Evolutionary conservation across 2,888 invertebrate species (phyloP).

Genomic region (Eilema sororculum): DNA sequence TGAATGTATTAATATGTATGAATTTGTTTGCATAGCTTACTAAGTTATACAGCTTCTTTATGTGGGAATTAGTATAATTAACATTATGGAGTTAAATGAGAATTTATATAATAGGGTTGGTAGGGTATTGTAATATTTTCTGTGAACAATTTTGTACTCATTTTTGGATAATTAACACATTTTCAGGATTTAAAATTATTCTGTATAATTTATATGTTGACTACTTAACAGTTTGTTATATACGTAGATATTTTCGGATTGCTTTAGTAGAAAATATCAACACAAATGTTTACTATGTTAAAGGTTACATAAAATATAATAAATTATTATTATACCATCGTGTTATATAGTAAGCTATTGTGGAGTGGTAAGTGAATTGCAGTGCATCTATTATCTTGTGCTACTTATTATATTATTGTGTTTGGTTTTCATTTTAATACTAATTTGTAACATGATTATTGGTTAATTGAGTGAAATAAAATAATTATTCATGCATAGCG

Average conservation of each 20-base stretch:
- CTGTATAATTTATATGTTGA: no score
- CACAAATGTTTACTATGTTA: not conserved
- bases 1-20: slow-evolving; percentile 74
- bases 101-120: not conserved
- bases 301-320: no score
- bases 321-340: not conserved
- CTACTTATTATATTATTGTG: no score
- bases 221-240: no score
- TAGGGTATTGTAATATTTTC: not conserved
- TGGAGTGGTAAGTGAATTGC: no score
- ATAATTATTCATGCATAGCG: not conserved
- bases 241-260: no score
- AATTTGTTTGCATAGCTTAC: slow-evolving; percentile 54
- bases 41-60: not conserved
- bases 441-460: no score
- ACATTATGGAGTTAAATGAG: not conserved
- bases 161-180: not conserved
- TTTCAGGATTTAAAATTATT: not conserved
- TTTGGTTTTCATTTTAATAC: no score
- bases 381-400: no score
- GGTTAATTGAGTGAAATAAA: no score
- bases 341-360: no score
- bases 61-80: slow-evolving; percentile 1
- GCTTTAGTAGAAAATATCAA: not conserved
- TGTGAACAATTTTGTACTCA: not conserved